Evolutionary conservation across 1,140 invertebrate genomes (phyloP), one percentile per base, ranked within the genome.

Genomic region (Scaptomyza hsui): DNA sequence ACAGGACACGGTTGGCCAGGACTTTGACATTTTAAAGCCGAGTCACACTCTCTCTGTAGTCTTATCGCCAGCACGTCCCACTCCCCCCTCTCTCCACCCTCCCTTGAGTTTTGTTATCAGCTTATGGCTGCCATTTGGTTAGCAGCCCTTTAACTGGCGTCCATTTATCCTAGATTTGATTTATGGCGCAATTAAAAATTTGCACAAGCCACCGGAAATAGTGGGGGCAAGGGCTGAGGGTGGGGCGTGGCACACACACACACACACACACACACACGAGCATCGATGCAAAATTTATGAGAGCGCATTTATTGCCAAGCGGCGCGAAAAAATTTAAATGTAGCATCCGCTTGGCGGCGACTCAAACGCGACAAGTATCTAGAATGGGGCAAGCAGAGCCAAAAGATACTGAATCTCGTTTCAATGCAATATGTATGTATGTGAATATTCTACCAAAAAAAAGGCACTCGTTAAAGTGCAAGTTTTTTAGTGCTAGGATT

Each of bases 141-240:
- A 86, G 81, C 82, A 86, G 82, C 82, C 82, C 82, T 86, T 86
- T 86, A 86, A 86, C 82, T 86, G 82, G 78, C 71, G 68, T 21
- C 82, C 82, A 86, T 86, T 86, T 86, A 86, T 86, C 78, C 67
- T 86, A 88, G 82, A 82, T 86, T 86, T 86, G 82, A 86, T 86
- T 86, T 86, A 86, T 86, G 82, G 71, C 51, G 82, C 82, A 86
- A 86, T 86, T 86, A 86, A 86, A 86, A 86, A 88, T 72, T 53
- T 82, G 61, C 64, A 60, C 79, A 68, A 69, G 69, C 53, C 44
- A 62, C 21, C 52, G 62, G 64, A 51, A 49, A 45, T 29, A 24
- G 52, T 29, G 42, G 41, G 1, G 7, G 16, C 4, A 12, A 3
- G 15, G 6, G 9, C 2, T 5, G 3, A 3, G 41, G 41, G 16